Evolutionary conservation across 2,888 invertebrate species (phyloP), one percentile per base, ranked within the genome.

Genomic region (Oxystoma pomonae): DNA sequence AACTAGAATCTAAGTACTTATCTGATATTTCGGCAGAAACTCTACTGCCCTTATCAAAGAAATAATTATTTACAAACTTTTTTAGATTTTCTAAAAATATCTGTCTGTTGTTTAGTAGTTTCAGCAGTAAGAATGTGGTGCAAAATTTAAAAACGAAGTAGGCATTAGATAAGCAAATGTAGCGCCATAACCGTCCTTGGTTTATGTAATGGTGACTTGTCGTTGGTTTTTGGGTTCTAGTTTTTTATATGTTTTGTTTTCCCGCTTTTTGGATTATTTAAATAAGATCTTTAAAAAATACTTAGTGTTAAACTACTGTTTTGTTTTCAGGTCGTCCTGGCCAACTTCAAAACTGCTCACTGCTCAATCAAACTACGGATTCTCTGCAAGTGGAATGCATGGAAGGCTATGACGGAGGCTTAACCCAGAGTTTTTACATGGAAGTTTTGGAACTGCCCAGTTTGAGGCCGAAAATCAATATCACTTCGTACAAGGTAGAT

Each of bases 341-440:
- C 77, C 90, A 92, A 60, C 84, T 94, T 62, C 88, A 90, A 76
- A 95, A 95, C 81, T 95, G 95, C 80, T 87, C 91, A n/a, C 88
- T 94, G 35, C 88, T 89, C 62, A 95, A 95, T 81, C 92, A 94
- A 80, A 94, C 94, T 62, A 85, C 87, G 68, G 92, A 94, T 76
- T 90, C 92, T 0, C 77, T 95, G 64, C 88, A 90, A 78, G 91
- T 95, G 58, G 92, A 93, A 70, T 95, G 95, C 79, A 85, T 90
- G 61, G 94, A 94, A 80, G 91, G 92, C 73, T 93, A 93, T 80
- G 92, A 93, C 74, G 94, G 94, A 56, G 94, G 94, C 9, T 83
- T 94, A 57, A 93, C 93, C 1, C 94, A 94, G 80, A 89, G 88
- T 73, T 94, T 94, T 81, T 85, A 92, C 67, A 87, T 92, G 86